phyloP scores from a whole-genome alignment of 1,140 invertebrate genomes.

The Pectinophora gossypiella region DNA sequence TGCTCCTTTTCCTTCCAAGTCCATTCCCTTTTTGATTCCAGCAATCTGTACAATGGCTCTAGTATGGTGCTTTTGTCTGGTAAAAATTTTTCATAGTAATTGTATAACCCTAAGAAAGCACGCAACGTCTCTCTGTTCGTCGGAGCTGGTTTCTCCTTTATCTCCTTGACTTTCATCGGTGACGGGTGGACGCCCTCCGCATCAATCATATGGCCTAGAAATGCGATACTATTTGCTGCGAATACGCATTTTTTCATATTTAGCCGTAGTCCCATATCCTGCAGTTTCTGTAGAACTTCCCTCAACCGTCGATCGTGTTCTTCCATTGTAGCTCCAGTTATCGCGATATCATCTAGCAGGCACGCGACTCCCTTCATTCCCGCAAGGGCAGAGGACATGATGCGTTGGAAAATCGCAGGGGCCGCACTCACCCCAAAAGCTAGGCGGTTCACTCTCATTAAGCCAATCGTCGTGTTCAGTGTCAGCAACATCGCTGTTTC shows the following conservation, averaged over 20 bases:
- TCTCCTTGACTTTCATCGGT: neutral
- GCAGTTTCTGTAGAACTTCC: neutral
- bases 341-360: neutral
- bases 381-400: no score
- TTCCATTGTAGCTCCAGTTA: neutral
- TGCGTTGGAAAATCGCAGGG: no score
- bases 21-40: slow-evolving; percentile 19
- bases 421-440: no score
- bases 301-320: neutral
- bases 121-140: no score
- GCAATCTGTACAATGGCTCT: slow-evolving; percentile 20
- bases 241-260: neutral
- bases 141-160: neutral
- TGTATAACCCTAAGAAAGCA: slow-evolving; percentile 25
- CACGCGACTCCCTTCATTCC: no score
- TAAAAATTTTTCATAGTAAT: slow-evolving; percentile 27
- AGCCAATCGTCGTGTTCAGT: no score
- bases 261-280: neutral
- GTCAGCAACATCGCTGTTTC: no score
- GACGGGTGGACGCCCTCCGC: slow-evolving; percentile 4
- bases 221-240: neutral
- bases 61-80: slow-evolving; percentile 16
- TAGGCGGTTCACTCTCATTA: no score
- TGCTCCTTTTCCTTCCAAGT: slow-evolving; percentile 8
- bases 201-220: neutral